Percentiles rank a stretch among this genome's conserved stretches.
These are phyloP conservation scores for Nerophis ophidion DNA, from an alignment of 2,113 vertebrate genomes.

Conservation along the genomic window DNA sequence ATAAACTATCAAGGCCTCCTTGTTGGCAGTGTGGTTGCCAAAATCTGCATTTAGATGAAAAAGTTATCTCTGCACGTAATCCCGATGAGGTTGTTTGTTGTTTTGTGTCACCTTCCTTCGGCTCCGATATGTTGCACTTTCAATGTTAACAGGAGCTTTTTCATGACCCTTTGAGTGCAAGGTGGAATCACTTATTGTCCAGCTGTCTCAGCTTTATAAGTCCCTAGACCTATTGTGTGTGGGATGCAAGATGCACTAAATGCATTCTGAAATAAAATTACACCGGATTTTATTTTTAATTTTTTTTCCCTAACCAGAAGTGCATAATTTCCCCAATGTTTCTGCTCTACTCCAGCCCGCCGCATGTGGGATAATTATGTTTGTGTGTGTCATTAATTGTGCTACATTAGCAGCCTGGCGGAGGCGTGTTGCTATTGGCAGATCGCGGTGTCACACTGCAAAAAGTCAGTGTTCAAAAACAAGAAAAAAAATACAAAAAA, in stretches of 20 bases:
- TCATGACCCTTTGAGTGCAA: slow-evolving; percentile 9
- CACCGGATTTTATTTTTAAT: not conserved
- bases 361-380: slow-evolving; percentile 3
- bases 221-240: slow-evolving; percentile 45
- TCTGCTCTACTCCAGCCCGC: slow-evolving; percentile 7
- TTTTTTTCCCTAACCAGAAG: slow-evolving; percentile 10
- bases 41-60: slow-evolving; percentile 79
- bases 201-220: slow-evolving; percentile 53
- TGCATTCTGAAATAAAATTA: slow-evolving; percentile 29
- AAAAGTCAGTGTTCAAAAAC: no score
- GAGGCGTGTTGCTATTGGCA: slow-evolving; percentile 16
- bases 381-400: slow-evolving; percentile 35
- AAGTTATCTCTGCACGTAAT: slow-evolving; percentile 61
- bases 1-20: slow-evolving; percentile 30
- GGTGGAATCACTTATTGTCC: slow-evolving; percentile 26
- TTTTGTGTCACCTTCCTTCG: slow-evolving; percentile 29
- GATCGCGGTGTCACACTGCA: slow-evolving; percentile 50
- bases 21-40: slow-evolving; percentile 30
- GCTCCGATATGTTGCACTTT: not conserved
- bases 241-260: slow-evolving; percentile 38
- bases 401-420: slow-evolving; percentile 33
- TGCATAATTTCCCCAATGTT: slow-evolving; percentile 19
- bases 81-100: slow-evolving; percentile 50
- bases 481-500: no score
- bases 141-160: slow-evolving; percentile 32